Conservation (phyloP, 2,797 vertebrate species). For the Rachycentron canadum region DNA sequence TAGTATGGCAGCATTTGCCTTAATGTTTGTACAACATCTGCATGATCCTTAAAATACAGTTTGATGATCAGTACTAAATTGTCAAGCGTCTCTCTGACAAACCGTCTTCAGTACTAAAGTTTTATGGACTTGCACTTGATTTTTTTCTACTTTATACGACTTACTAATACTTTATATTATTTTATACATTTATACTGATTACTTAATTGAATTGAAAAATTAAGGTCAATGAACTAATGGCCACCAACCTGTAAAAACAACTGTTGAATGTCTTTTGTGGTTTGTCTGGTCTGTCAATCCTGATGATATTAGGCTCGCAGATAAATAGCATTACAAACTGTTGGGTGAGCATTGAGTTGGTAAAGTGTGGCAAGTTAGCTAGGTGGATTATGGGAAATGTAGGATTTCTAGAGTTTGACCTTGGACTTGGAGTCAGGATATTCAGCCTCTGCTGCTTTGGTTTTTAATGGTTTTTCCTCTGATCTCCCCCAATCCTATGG, state of each 20-base stretch:
- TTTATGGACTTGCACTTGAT: background rate
- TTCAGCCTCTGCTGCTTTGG: background rate
- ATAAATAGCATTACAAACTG: background rate
- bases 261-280: background rate
- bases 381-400: background rate
- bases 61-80: background rate
- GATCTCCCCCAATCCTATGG: background rate
- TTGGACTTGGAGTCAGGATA: background rate
- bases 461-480: background rate
- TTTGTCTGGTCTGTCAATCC: too few relatives aligned
- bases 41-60: background rate
- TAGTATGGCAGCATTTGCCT: slow-evolving; percentile 7
- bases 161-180: background rate
- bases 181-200: background rate
- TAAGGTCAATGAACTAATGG: background rate
- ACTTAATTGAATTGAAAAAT: background rate
- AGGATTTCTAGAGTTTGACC: background rate
- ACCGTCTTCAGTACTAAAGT: background rate
- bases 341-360: background rate
- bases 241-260: background rate
- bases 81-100: background rate
- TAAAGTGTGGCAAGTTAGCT: background rate
- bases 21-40: background rate
- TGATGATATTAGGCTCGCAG: too few relatives aligned
- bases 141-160: too few relatives aligned